Evolutionary conservation across 2,888 invertebrate genomes (phyloP).

Genomic region (Drosophila rellima): DNA sequence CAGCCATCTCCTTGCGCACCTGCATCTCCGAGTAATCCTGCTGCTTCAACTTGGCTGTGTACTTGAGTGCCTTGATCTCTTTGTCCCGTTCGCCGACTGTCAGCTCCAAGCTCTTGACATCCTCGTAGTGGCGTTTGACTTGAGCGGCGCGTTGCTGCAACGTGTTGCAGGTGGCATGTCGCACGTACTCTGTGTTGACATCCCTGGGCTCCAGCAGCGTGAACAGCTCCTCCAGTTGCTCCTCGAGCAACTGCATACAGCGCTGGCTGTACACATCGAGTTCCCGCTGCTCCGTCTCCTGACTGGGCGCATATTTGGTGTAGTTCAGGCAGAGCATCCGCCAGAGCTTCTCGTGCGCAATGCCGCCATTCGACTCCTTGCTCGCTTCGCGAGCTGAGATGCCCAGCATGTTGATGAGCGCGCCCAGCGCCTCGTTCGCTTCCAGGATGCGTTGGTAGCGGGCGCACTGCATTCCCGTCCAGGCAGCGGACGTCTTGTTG

Average conservation of each 20-base stretch:
- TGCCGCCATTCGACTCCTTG: constrained; percentile 86
- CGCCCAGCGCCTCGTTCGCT: constrained; percentile 88
- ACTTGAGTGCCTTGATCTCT: constrained; percentile 95
- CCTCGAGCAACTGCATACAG: constrained; percentile 86
- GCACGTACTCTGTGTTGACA: constrained; percentile 85
- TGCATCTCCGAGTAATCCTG: constrained; percentile 96
- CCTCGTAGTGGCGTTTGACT: constrained; percentile 96
- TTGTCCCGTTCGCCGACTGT: constrained; percentile 96
- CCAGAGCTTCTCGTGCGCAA: constrained; percentile 89
- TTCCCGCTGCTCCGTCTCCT: constrained; percentile 59
- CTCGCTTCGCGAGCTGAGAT: constrained; percentile 87
- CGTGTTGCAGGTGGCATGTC: constrained; percentile 88
- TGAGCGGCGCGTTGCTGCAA: constrained; percentile 93
- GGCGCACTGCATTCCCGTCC: constrained; percentile 83
- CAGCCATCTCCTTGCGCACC: constrained; percentile 95
- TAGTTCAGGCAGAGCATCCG: constrained; percentile 88
- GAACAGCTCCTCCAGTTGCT: constrained; percentile 88
- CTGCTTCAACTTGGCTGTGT: constrained; percentile 95
- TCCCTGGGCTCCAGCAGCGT: constrained; percentile 90
- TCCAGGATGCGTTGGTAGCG: constrained; percentile 87
- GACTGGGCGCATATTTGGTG: constrained; percentile 81
- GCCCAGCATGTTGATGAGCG: constrained; percentile 88
- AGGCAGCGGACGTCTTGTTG: constrained; percentile 84
- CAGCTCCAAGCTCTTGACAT: constrained; percentile 93
- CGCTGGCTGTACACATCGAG: constrained; percentile 58